A percentile compares a stretch with the other conserved stretches of the same genome.
Evolutionary conservation across 2,888 invertebrate genomes (phyloP).

Genomic region (Caenorhabditis drosophilae): DNA sequence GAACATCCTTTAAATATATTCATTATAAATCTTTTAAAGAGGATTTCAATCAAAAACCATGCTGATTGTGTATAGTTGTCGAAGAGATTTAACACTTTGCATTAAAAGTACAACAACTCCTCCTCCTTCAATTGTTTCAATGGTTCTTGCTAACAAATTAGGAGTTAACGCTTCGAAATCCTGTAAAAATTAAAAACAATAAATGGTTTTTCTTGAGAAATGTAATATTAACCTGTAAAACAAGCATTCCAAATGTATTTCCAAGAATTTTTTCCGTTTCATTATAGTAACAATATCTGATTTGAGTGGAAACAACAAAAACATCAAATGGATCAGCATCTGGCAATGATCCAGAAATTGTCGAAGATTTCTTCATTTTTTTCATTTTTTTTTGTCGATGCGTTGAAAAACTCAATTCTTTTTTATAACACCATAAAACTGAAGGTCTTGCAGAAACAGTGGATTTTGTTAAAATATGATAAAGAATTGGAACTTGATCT

Average conservation of each 20-base stretch:
- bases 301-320: conserved; percentile 92
- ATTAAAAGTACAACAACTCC: conserved; percentile 84
- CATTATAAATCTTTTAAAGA: neutral
- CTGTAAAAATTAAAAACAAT: conserved; percentile 70
- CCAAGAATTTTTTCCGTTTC: conserved; percentile 97
- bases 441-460: conserved; percentile 88
- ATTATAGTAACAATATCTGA: conserved; percentile 93
- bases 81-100: conserved; percentile 83
- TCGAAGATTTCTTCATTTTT: conserved; percentile 81
- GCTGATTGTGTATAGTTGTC: conserved; percentile 90
- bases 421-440: conserved; percentile 97
- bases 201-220: neutral
- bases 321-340: conserved; percentile 79
- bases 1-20: conserved; percentile 79
- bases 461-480: conserved; percentile 95
- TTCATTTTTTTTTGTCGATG: conserved; percentile 92
- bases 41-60: conserved; percentile 77
- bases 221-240: conserved; percentile 78
- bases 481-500: conserved; percentile 94
- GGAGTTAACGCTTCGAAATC: conserved; percentile 98
- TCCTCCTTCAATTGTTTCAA: conserved; percentile 98
- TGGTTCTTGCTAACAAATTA: conserved; percentile 90
- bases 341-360: conserved; percentile 71
- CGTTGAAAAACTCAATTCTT: conserved; percentile 89
- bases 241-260: conserved; percentile 93